Base-by-base conservation (phyloP, 1,140 invertebrate genomes). In the Homarus americanus region DNA sequence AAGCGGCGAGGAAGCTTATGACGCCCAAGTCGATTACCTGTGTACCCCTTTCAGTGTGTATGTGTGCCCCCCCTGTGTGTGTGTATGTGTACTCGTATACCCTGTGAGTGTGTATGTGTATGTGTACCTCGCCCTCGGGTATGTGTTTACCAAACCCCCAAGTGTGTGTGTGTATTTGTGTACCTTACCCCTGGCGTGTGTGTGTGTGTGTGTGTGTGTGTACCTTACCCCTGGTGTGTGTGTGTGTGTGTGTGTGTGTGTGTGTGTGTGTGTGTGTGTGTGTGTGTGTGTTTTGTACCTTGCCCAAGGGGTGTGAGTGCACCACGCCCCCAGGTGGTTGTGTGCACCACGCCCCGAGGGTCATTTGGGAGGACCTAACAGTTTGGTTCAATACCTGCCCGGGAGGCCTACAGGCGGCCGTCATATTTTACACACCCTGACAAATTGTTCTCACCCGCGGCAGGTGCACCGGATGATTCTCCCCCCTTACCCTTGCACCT, bases 381-480 rank as follows among this genome's bases (percentile, higher is more conserved):
- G 32, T 78, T 34, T 34, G 78, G 44, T 53, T 53, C 40, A 80
- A 80, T 80, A 80, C n/a, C 44, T n/a, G 3, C 15, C 4, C 40
- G 32, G 75, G 28, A 78, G 78, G 78, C 78, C 41, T 80, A 80
- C n/a, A 1, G 5, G 9, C 38, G n/a, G 28, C 4, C 53, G 78
- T 80, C 44, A 80, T 80, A 53, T 80, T 80, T 80, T 53, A 53
- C 78, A 80, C 41, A 24, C 40, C n/a, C 12, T 80, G 78, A 80
- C 78, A 53, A 80, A 80, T 80, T 80, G 78, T 53, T 80, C 24
- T n/a, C 2, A 53, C 41, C 41, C n/a, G 32, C 10, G 28, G 40
- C 24, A 78, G 76, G 36, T 40, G 36, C 10, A 41, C 10, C 9
- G 40, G 38, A 28, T 24, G 24, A 38, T 40, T 10, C 38, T 28